Evolutionary conservation across 2,888 invertebrate genomes (phyloP).

Genomic region (Tenthredo scrophulariae): DNA sequence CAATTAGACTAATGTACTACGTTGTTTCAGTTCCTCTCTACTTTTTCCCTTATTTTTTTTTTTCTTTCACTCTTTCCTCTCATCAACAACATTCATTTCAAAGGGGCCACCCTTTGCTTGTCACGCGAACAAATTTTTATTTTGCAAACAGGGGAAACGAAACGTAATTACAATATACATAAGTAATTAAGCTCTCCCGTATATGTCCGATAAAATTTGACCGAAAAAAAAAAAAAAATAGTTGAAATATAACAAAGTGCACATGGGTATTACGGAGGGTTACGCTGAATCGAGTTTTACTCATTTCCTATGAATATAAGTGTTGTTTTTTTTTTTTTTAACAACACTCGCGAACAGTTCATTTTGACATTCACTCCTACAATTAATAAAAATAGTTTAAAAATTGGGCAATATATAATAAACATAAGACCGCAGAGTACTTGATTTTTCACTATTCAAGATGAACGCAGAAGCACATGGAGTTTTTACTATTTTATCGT

Average conservation of each 20-base stretch:
- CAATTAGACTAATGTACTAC: background rate
- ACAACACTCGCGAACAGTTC: background rate
- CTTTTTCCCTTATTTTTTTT: background rate
- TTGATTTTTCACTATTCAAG: background rate
- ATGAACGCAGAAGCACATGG: background rate
- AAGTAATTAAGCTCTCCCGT: constrained; percentile 4
- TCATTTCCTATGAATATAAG: background rate
- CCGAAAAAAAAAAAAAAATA: background rate
- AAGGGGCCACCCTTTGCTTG: background rate
- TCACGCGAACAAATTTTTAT: constrained; percentile 31
- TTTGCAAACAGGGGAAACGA: background rate
- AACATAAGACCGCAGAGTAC: background rate
- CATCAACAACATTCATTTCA: background rate
- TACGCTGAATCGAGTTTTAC: background rate
- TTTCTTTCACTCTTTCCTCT: background rate
- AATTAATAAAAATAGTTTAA: background rate
- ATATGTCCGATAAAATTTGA: background rate
- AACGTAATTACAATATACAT: constrained; percentile 23
- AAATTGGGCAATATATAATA: background rate
- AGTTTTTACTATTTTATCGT: background rate
- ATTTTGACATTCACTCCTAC: background rate
- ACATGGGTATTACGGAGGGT: background rate
- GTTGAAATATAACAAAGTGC: background rate
- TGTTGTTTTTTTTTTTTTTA: background rate
- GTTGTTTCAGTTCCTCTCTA: background rate